A percentile compares a stretch with the other conserved stretches of the same genome.
phyloP scores from a whole-genome alignment of 2,113 vertebrate species.

The Spermophilus dauricus region DNA sequence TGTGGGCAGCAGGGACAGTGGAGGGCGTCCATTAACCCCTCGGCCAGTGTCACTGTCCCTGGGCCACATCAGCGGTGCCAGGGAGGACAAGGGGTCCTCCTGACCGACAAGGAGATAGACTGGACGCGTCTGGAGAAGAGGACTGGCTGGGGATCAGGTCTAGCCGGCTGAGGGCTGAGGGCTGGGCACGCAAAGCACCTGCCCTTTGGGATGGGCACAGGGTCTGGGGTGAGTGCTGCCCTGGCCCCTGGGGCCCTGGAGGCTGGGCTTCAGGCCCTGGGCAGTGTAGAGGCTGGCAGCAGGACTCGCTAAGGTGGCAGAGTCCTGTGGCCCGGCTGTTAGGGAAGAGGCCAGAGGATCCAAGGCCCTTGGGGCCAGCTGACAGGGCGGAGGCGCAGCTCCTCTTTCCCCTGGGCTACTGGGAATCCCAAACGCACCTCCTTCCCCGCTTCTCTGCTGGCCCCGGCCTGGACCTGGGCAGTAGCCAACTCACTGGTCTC shows the following conservation, averaged over 20 bases:
- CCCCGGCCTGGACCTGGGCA: background rate
- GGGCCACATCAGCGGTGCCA: conserved; percentile 86
- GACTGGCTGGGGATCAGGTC: conserved; percentile 83
- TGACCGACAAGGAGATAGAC: conserved; percentile 86
- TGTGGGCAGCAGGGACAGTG: conserved; percentile 71
- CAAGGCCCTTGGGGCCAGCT: background rate
- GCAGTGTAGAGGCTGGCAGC: too few relatives aligned
- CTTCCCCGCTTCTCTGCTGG: accelerated
- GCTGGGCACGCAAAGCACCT: conserved; percentile 90
- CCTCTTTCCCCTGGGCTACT: too few relatives aligned
- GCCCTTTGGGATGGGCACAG: conserved; percentile 70
- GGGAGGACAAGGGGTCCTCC: conserved; percentile 82
- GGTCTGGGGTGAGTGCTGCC: background rate
- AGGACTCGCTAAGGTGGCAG: too few relatives aligned
- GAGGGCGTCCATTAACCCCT: conserved; percentile 87
- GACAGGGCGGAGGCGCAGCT: too few relatives aligned
- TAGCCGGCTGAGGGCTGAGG: conserved; percentile 87
- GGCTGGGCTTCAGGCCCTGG: background rate
- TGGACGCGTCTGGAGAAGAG: conserved; percentile 68
- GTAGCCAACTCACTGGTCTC: background rate
- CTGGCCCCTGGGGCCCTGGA: background rate
- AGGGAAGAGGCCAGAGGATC: background rate
- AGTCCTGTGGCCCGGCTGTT: too few relatives aligned
- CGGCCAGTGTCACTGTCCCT: conserved; percentile 86
- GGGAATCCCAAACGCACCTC: background rate